Conservation (phyloP, 2,113 vertebrate genomes). For the Ciconia stormi region DNA sequence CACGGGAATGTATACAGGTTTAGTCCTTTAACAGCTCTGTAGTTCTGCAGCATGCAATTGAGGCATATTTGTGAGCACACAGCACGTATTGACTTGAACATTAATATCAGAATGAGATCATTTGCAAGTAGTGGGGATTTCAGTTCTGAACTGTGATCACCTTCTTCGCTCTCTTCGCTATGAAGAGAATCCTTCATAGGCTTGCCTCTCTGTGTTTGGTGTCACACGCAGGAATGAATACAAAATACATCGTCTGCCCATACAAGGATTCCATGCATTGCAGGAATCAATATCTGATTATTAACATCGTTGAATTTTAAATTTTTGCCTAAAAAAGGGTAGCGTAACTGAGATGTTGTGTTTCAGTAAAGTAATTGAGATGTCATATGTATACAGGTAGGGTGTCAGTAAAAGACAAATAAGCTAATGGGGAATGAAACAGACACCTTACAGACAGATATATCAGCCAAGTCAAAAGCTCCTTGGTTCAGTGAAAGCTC, state of each 20-base stretch:
- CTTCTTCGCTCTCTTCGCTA: neutral
- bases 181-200: neutral
- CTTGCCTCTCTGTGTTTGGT: neutral
- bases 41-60: neutral
- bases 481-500: conserved; percentile 53
- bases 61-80: neutral
- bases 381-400: neutral
- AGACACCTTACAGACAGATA: neutral
- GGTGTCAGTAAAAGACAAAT: conserved; percentile 48
- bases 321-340: neutral
- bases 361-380: neutral
- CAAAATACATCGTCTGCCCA: neutral
- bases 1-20: neutral
- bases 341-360: neutral
- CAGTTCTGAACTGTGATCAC: neutral
- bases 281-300: conserved; percentile 22
- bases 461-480: conserved; percentile 40
- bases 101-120: neutral
- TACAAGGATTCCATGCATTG: neutral
- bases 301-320: neutral
- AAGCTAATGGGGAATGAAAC: neutral
- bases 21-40: neutral
- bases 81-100: neutral
- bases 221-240: neutral
- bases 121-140: conserved; percentile 14